Evolutionary conservation across 2,113 vertebrate genomes (phyloP).

Genomic region (Lates calcarifer): DNA sequence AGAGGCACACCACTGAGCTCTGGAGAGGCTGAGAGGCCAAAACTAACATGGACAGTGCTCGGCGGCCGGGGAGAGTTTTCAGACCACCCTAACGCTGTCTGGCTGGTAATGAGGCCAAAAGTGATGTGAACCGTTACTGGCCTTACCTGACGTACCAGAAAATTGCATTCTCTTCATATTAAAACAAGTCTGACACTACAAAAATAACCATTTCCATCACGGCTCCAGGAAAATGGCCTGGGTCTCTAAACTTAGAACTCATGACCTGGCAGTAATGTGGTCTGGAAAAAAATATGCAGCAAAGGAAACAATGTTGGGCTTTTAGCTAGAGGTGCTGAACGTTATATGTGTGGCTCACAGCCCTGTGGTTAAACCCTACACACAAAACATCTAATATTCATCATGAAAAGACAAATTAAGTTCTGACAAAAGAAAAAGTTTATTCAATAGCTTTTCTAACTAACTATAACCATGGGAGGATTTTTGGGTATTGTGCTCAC

Average conservation of each 20-base stretch:
- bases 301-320: constrained; percentile 27
- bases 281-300: constrained; percentile 15
- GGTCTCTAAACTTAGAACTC: constrained; percentile 52
- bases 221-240: constrained; percentile 14
- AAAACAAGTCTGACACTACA: constrained; percentile 42
- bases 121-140: constrained; percentile 34
- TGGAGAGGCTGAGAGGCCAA: constrained; percentile 19
- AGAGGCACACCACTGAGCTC: constrained; percentile 47
- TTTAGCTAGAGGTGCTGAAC: constrained; percentile 1
- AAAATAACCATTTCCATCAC: constrained; percentile 46
- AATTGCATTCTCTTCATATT: constrained; percentile 33
- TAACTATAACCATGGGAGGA: background rate
- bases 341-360: background rate
- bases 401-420: background rate
- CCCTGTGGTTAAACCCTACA: background rate
- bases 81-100: constrained; percentile 48
- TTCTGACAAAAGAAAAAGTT: background rate
- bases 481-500: constrained; percentile 83
- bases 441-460: background rate
- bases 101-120: constrained; percentile 39
- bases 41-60: constrained; percentile 39
- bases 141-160: constrained; percentile 26
- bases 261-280: constrained; percentile 42
- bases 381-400: background rate
- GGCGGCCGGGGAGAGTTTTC: background rate